Evolutionary conservation across 2,113 vertebrate genomes (phyloP).

Genomic region (Clarias macrocephalus): DNA sequence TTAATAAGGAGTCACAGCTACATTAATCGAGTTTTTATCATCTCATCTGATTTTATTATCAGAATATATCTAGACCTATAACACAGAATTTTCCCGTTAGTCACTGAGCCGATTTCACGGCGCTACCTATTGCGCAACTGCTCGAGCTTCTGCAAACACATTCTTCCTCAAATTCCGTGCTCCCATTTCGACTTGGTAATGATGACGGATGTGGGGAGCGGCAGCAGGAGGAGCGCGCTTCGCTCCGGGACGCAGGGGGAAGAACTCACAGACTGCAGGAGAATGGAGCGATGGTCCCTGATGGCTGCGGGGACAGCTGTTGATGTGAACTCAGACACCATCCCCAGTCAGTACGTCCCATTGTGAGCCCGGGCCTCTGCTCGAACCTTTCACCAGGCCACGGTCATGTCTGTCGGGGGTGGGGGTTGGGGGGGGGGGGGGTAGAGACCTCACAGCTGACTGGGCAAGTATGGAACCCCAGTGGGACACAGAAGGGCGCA

Average conservation of each 20-base stretch:
- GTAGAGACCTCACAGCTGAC: constrained; percentile 45
- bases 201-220: constrained; percentile 41
- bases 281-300: constrained; percentile 44
- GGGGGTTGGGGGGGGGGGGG: no score
- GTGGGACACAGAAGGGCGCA: constrained; percentile 33
- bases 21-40: neutral
- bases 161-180: constrained; percentile 8
- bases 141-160: neutral
- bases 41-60: neutral
- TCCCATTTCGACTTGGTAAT: constrained; percentile 18
- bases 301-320: constrained; percentile 56
- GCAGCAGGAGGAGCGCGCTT: constrained; percentile 33
- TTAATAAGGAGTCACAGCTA: neutral
- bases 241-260: constrained; percentile 24
- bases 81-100: neutral
- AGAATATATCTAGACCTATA: neutral
- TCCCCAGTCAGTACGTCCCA: constrained; percentile 24
- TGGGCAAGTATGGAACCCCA: constrained; percentile 46
- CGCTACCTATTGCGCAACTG: neutral
- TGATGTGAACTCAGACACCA: constrained; percentile 44
- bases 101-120: neutral
- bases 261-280: constrained; percentile 37
- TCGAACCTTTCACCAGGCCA: constrained; percentile 52
- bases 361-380: constrained; percentile 42
- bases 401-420: constrained; percentile 44